Evolutionary conservation across 2,888 invertebrate species (phyloP).

Genomic region (Pterostichus madidus): DNA sequence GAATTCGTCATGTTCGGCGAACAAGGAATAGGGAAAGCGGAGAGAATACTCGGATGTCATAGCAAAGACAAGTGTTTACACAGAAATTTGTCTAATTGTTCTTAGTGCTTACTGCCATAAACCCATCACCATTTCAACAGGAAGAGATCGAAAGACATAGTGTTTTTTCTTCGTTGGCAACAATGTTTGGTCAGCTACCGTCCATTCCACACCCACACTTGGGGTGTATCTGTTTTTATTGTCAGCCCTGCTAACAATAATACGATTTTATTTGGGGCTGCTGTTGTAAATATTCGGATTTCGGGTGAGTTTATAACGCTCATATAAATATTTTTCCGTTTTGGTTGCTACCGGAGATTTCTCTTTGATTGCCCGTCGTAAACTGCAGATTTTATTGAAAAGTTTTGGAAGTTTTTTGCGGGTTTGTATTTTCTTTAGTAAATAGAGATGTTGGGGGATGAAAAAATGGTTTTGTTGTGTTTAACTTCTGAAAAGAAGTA

Average conservation of each 20-base stretch:
- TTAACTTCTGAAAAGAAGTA: background rate
- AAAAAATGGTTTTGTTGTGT: conserved; percentile 28
- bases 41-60: conserved; percentile 69
- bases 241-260: conserved; percentile 4
- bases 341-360: conserved; percentile 56
- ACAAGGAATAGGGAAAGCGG: conserved; percentile 72
- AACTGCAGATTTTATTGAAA: conserved; percentile 39
- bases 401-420: conserved; percentile 14
- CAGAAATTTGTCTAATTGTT: conserved; percentile 73
- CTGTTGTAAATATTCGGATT: conserved; percentile 49
- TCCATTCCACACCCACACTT: background rate
- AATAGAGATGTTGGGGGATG: conserved; percentile 11
- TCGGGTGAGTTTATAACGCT: conserved; percentile 40
- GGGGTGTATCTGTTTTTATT: conserved; percentile 17
- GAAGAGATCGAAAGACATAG: background rate
- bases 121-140: conserved; percentile 39
- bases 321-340: conserved; percentile 49
- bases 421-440: conserved; percentile 11
- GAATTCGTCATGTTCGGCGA: conserved; percentile 71
- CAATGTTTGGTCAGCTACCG: conserved; percentile 69
- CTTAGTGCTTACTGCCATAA: conserved; percentile 69
- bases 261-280: conserved; percentile 53
- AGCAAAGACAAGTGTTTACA: conserved; percentile 73
- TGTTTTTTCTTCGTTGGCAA: conserved; percentile 55
- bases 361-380: conserved; percentile 53